phyloP scores from a whole-genome alignment of 2,888 invertebrate genomes.

The Nebria salina region DNA sequence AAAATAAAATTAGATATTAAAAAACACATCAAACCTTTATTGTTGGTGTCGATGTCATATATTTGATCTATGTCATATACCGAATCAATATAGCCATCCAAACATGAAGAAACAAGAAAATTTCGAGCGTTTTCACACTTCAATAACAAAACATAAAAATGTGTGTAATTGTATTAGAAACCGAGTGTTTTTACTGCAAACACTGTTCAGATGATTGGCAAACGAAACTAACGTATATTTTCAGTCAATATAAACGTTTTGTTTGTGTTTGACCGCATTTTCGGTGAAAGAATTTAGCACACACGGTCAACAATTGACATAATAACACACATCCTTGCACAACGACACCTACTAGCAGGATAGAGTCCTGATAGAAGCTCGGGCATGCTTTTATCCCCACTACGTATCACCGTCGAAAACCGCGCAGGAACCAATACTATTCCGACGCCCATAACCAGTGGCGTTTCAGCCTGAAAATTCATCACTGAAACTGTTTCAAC shows the following conservation, averaged over 20 bases:
- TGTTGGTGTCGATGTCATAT: constrained; percentile 22
- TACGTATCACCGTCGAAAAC: constrained; percentile 19
- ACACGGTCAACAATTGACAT: constrained; percentile 18
- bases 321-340: constrained; percentile 16
- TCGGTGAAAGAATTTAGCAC: neutral
- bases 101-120: constrained; percentile 20
- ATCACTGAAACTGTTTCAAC: neutral
- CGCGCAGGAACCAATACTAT: constrained; percentile 34
- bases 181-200: neutral
- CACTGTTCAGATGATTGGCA: neutral
- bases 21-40: constrained; percentile 22
- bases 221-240: constrained; percentile 7
- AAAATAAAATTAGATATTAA: neutral
- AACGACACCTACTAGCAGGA: constrained; percentile 39
- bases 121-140: neutral
- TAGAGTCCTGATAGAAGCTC: constrained; percentile 41
- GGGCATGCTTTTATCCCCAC: constrained; percentile 40
- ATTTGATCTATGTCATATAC: constrained; percentile 22
- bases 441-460: constrained; percentile 33
- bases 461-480: constrained; percentile 6
- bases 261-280: constrained; percentile 17
- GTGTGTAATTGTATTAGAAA: neutral
- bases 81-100: constrained; percentile 33
- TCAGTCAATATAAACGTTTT: constrained; percentile 28
- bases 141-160: constrained; percentile 10